Base-by-base conservation (phyloP, 30 jellyfish, hydroid and myxozoan genomes). In the Aurelia sp. region DNA sequence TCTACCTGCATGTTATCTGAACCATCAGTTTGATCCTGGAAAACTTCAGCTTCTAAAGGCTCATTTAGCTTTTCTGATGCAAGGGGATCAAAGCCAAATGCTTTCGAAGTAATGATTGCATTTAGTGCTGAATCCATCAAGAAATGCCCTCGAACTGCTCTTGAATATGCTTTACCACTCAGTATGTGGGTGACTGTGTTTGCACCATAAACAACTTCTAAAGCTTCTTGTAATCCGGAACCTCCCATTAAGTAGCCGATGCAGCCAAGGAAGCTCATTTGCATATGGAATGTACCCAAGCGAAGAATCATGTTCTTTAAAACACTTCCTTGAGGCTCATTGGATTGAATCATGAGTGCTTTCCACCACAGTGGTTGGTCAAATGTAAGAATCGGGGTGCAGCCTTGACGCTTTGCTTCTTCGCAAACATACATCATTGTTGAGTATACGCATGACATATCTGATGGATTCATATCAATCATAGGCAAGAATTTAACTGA, bases 321-420 rank as follows among this genome's bases (percentile, higher is more conserved):
- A 4, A 18, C 37, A 67, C 85, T 80, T 6, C 62, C 58, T 23
- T 13, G 48, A 7, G 87, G 66, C 78, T 68, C 76, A 6, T 17
- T 52, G 2, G 19, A 4, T 4, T 9, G 20, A 12, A 82, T 69
- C 59, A 13, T 60, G 19, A 23, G 17, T 5, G 86, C 86, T 53
- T 82, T 82, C 86, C 75, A 21, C 86, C 86, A 70, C 51, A 82
- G 79, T 4, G 92, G 92, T 75, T 82, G 92, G 71, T 82, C 92
- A 71, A 82, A 69, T 16, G 92, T 82, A 22, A 82, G 37, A 40
- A 82, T 53, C 31, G 90, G 90, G 18, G 18, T 35, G 12, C n/a
- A 7, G 9, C 75, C 20, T 4, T 63, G 44, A 9, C 40, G 18
- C 55, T 65, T 64, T 64, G 90, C 90, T n/a, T 79, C 67, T 13